Evolutionary conservation across 2,797 vertebrate species (phyloP), one percentile per base, ranked within the genome.

Genomic region (Discoglossus pictus): DNA sequence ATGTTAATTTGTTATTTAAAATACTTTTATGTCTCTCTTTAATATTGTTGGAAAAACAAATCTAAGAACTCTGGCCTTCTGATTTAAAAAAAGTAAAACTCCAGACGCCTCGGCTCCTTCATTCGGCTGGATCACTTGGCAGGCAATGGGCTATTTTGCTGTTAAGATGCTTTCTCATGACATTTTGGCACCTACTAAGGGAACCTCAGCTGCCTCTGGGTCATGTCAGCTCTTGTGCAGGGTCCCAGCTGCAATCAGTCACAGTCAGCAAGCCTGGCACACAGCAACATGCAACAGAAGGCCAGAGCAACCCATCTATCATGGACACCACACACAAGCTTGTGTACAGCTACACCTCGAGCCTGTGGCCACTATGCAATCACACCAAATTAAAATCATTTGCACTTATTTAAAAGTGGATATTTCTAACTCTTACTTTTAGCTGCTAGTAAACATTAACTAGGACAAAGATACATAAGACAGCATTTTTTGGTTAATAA

Each of bases 91-190:
- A 13, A 46, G 23, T 25, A 27, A 15, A 20, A 25, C 51, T 70
- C 24, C 35, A 56, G 67, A 55, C 24, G 18, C 17, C 24, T 17
- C 17, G 36, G 24, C 43, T 39, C 40, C 31, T 20, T 48, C 31
- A 35, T 61, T 56, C 67, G 31, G 43, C 17, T 4, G 2, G 51
- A 50, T 69, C 66, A 69, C 24, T 69, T 69, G 67, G 67, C 67
- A 70, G 35, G 16, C n/a, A 4, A 2, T 13, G 10, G 42, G 18
- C n/a, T 50, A 18, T 54, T 63, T 43, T 42, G 51, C 27, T 68
- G 44, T 56, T 62, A 65, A 70, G 51, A 62, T 21, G 23, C 54
- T 70, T 70, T 70, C 67, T 70, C 67, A 70, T 70, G 67, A 70
- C 67, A 70, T 70, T 63, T 43, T 70, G 67, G 59, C 42, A 70